Conservation (phyloP, 1,140 invertebrate species). For the Diabrotica virgifera region DNA sequence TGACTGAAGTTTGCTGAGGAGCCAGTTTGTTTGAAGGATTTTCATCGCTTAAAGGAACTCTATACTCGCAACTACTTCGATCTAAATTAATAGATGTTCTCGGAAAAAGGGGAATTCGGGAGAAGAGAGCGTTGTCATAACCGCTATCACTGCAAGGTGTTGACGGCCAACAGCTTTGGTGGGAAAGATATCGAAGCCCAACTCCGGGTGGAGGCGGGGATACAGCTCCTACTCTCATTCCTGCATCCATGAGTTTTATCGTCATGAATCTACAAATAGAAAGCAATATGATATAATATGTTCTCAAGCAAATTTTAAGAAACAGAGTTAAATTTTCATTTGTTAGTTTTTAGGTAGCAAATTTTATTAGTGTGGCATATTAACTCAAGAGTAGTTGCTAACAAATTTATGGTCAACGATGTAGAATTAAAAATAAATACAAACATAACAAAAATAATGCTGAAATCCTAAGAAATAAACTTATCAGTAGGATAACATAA, state of each 20-base stretch:
- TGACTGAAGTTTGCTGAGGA: conserved; percentile 28
- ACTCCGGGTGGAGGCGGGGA: conserved; percentile 47
- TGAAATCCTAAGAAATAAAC: too few species aligned
- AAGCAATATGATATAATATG: neutral
- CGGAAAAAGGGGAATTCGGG: conserved; percentile 42
- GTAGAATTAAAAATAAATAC: too few species aligned
- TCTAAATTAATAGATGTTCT: conserved; percentile 46
- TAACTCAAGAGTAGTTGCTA: too few species aligned
- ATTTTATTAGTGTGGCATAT: too few species aligned
- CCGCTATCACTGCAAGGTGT: conserved; percentile 35
- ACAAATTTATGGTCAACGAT: too few species aligned
- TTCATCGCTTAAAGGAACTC: conserved; percentile 50
- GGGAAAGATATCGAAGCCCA: conserved; percentile 44
- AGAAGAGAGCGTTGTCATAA: conserved; percentile 29
- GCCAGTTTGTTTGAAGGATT: conserved; percentile 51
- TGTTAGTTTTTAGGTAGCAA: too few species aligned
- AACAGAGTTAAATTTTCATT: neutral
- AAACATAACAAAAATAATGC: too few species aligned
- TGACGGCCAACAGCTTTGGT: conserved; percentile 42
- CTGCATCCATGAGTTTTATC: conserved; percentile 58
- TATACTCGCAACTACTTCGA: conserved; percentile 50
- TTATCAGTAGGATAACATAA: too few species aligned
- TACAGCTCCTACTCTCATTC: conserved; percentile 53
- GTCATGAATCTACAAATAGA: conserved; percentile 51
- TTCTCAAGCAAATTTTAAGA: neutral